Conservation (phyloP, 2,888 invertebrate genomes). For the Halictus quadricinctus region DNA sequence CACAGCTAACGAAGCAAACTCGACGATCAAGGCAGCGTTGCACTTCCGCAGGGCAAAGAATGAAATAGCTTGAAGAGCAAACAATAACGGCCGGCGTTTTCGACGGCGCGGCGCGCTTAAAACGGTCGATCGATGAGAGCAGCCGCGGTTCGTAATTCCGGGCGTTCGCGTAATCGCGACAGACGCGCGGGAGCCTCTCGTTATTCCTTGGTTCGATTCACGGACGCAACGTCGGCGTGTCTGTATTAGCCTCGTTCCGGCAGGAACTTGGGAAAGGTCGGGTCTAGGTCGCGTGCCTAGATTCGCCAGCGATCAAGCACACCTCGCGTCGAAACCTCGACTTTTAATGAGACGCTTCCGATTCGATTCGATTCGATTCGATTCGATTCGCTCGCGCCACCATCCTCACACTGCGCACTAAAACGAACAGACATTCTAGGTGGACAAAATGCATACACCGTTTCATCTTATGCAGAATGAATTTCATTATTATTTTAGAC, state of each 20-base stretch:
- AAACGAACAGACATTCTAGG: not conserved
- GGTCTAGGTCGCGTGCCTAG: constrained; percentile 69
- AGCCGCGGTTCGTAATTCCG: constrained; percentile 5
- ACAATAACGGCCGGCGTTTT: constrained; percentile 11
- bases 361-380: not conserved
- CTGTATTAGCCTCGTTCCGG: constrained; percentile 41
- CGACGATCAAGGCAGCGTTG: not conserved
- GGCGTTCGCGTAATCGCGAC: constrained; percentile 6
- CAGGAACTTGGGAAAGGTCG: constrained; percentile 66
- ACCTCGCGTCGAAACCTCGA: constrained; percentile 48
- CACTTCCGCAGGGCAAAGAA: not conserved
- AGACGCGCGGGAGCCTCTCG: not conserved
- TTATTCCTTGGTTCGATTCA: constrained; percentile 46
- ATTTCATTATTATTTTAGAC: no score
- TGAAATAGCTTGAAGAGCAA: constrained; percentile 2
- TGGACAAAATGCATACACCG: not conserved
- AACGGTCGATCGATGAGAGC: constrained; percentile 31
- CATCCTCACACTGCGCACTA: not conserved
- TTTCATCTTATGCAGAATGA: no score
- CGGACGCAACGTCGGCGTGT: constrained; percentile 9
- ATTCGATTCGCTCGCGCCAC: not conserved
- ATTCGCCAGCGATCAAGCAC: constrained; percentile 48
- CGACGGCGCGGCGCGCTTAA: not conserved
- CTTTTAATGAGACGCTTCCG: constrained; percentile 54
- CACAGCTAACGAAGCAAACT: not conserved